These are phyloP conservation scores for Aphelocoma coerulescens DNA, from an alignment of 2,113 vertebrate genomes.

Conservation along the genomic window DNA sequence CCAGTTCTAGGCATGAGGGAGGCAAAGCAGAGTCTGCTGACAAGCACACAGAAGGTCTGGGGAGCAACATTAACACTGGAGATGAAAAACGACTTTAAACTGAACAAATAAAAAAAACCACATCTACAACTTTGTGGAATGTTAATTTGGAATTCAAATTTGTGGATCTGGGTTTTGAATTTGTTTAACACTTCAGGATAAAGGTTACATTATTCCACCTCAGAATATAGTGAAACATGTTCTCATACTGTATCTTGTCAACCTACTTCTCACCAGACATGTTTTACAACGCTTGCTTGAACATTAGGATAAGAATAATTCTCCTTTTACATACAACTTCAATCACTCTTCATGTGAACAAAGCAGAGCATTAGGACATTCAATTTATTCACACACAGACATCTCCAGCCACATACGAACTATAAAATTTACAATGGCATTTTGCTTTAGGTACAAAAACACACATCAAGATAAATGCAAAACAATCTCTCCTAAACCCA, in stretches of 20 bases:
- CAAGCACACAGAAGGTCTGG: neutral
- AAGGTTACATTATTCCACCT: neutral
- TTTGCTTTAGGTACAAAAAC: neutral
- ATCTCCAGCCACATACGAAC: neutral
- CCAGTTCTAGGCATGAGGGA: neutral
- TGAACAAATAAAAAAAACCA: neutral
- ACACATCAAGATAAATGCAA: neutral
- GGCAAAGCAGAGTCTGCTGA: neutral
- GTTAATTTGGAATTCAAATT: neutral
- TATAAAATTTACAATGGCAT: neutral
- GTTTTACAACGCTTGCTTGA: neutral
- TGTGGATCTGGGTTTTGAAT: neutral
- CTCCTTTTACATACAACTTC: neutral
- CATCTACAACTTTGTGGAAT: neutral
- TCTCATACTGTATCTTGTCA: neutral
- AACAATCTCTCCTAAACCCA: neutral
- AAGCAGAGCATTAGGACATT: neutral
- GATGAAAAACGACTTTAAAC: neutral
- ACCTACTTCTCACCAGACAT: neutral
- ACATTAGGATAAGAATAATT: neutral
- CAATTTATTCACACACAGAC: neutral
- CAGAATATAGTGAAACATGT: neutral
- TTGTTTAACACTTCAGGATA: neutral
- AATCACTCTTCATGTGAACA: neutral
- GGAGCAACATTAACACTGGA: neutral